Evolutionary conservation across 2,797 vertebrate species (phyloP), one percentile per base, ranked within the genome.

Genomic region (Chelon auratus): DNA sequence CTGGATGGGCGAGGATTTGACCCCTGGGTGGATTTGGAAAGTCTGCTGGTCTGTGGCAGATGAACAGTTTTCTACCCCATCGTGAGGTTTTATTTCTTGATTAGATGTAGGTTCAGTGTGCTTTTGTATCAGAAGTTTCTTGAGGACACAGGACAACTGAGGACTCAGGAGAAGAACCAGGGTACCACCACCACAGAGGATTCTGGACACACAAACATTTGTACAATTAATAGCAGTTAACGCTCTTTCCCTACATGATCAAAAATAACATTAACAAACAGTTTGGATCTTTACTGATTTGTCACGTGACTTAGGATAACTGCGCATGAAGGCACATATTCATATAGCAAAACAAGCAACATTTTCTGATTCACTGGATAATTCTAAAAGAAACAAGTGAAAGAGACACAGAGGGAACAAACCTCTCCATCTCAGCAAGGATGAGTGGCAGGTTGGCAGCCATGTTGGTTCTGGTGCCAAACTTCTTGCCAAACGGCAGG

Each of bases 401-500:
- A 42, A 22, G 12, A 14, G 12, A 55, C 26, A 72, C 48, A 68
- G 39, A 13, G 18, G 24, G 15, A 4, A 86, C 83, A 45, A 42
- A 93, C 97, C 97, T 97, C 87, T 96, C 95, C 94, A 97, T 96
- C 93, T 98, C 97, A 64, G 82, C 81, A 17, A 99, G 92, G 83
- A 96, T 93, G 70, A 80, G 62, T 1, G 93, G 95, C 7, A 97
- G 86, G 1, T 89, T 72, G 62, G 91, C 73, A 72, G 81, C 89
- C 90, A 93, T 92, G 71, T 95, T 91, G 51, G 90, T 80, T 54
- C 80, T 94, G 80, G 91, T 92, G 79, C 94, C 94, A 84, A 98
- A 99, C 89, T 97, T 98, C 88, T 95, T 96, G 62, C 97, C 97
- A 88, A 99, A 99, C 0, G 97, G 97, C 83, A 99, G 87, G 83